Percentiles rank a stretch among this genome's conserved stretches.
Evolutionary conservation across 2,113 vertebrate genomes (phyloP).

Genomic region (Trochalopteron elliotii): DNA sequence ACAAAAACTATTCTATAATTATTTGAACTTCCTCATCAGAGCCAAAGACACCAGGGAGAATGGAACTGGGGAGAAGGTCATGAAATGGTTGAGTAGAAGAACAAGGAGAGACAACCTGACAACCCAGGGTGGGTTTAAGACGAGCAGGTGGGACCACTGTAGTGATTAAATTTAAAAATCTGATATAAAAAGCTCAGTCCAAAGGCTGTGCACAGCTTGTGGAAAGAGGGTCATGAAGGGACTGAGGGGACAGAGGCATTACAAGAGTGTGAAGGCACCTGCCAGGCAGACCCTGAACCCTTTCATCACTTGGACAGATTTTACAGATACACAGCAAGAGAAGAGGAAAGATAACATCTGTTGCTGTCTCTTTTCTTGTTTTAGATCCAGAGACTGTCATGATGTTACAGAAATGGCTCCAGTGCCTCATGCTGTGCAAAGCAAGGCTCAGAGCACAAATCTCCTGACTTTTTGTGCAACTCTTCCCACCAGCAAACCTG

Average conservation of each 20-base stretch:
- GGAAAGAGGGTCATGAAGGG: not conserved
- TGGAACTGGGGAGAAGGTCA: not conserved
- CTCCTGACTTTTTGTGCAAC: not conserved
- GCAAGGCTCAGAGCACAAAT: rapidly evolving
- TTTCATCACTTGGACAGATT: not conserved
- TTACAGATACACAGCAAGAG: not conserved
- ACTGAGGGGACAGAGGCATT: not conserved
- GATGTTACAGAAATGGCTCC: not conserved
- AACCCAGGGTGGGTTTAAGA: not conserved
- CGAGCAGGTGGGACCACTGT: rapidly evolving
- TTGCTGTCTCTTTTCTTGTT: not conserved
- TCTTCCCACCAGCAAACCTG: rapidly evolving
- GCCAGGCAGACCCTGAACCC: not conserved
- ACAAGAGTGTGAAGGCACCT: rapidly evolving
- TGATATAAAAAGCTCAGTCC: not conserved
- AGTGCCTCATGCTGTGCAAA: not conserved
- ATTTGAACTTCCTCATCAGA: not conserved
- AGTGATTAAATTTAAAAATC: not conserved
- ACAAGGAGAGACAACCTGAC: not conserved
- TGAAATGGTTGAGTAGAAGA: not conserved
- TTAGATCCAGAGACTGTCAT: not conserved
- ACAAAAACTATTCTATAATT: not conserved
- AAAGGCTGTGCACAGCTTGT: not conserved
- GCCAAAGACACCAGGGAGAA: not conserved
- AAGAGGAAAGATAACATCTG: not conserved